These are phyloP conservation scores for Oreochromis spilurus DNA, from an alignment of 2,113 vertebrate genomes.

Conservation along the genomic window DNA sequence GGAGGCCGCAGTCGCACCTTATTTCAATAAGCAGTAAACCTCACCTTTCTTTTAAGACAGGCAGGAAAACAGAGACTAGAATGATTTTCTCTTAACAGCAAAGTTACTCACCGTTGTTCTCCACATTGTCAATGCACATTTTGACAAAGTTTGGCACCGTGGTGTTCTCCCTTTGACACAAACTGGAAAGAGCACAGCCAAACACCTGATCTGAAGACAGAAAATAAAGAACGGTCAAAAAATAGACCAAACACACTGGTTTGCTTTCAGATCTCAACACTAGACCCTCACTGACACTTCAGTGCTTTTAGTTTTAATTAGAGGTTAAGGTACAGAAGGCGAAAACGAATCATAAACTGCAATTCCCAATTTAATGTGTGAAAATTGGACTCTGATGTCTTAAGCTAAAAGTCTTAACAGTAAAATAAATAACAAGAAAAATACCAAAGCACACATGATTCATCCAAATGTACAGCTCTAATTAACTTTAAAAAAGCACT, in stretches of 20 bases:
- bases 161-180: slow-evolving; percentile 85
- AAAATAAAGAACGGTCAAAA: not conserved
- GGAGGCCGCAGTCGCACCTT: not conserved
- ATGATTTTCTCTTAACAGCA: no score
- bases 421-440: not conserved
- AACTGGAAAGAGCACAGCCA: slow-evolving; percentile 85
- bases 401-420: not conserved
- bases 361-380: not conserved
- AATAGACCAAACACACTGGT: not conserved
- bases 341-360: fast-evolving
- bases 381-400: not conserved
- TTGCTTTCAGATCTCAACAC: not conserved
- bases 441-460: fast-evolving
- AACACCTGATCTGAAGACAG: slow-evolving; percentile 87
- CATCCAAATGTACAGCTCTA: not conserved
- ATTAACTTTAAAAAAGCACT: not conserved
- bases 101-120: slow-evolving; percentile 77
- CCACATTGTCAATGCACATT: slow-evolving; percentile 91
- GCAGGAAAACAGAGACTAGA: not conserved
- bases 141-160: slow-evolving; percentile 88
- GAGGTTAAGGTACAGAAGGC: not conserved
- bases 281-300: not conserved
- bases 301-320: not conserved
- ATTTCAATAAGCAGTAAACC: not conserved
- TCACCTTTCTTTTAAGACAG: not conserved